Percentiles rank a stretch among this genome's conserved stretches.
Conservation (phyloP, 2,888 invertebrate genomes). For the Sclerodermus sp. region DNA sequence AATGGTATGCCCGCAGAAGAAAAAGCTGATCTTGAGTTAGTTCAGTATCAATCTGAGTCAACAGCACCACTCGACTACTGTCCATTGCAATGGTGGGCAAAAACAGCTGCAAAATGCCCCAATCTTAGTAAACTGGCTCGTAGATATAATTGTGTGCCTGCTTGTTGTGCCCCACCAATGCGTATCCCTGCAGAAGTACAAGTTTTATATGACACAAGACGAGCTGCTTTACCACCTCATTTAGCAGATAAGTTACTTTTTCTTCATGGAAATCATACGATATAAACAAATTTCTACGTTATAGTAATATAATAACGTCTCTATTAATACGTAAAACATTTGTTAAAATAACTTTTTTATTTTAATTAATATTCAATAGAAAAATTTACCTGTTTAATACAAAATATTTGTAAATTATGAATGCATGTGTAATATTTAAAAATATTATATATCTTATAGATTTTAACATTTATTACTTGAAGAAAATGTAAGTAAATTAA, state of each 20-base stretch:
- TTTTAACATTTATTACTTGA: too few relatives aligned
- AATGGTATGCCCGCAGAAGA: slow-evolving; percentile 54
- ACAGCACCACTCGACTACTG: slow-evolving; percentile 57
- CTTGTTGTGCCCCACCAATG: slow-evolving; percentile 54
- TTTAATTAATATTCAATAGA: too few relatives aligned
- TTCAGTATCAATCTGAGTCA: slow-evolving; percentile 58
- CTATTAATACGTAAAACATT: too few relatives aligned
- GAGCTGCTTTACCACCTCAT: slow-evolving; percentile 54
- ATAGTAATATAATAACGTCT: background rate
- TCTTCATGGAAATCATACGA: slow-evolving; percentile 51
- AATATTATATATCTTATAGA: too few relatives aligned
- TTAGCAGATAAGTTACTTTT: slow-evolving; percentile 55
- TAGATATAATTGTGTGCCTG: slow-evolving; percentile 58
- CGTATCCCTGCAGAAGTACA: slow-evolving; percentile 54
- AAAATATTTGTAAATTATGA: too few relatives aligned
- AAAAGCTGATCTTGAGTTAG: slow-evolving; percentile 56
- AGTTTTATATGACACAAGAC: slow-evolving; percentile 49
- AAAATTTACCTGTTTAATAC: too few relatives aligned
- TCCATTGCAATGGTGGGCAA: slow-evolving; percentile 59
- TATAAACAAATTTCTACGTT: slow-evolving; percentile 20
- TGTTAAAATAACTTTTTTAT: too few relatives aligned
- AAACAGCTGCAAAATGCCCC: slow-evolving; percentile 54
- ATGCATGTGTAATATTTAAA: too few relatives aligned
- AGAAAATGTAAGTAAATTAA: too few relatives aligned
- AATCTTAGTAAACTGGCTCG: slow-evolving; percentile 54